Conservation (phyloP, 2,888 invertebrate genomes). For the Embidobia sp. region DNA sequence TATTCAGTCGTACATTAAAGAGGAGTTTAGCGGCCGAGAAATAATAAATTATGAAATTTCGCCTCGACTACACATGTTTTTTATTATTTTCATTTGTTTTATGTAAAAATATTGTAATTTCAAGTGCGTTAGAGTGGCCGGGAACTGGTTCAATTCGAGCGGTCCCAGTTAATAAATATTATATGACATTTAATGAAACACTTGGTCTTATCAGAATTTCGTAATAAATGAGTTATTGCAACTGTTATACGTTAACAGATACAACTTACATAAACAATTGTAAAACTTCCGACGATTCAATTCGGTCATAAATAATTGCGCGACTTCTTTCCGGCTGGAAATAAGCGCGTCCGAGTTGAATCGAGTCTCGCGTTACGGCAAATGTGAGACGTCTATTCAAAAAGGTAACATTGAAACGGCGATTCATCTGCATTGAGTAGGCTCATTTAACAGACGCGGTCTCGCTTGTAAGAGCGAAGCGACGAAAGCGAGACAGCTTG, state of each 20-base stretch:
- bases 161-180: conserved; percentile 35
- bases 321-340: no score
- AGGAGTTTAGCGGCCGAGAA: conserved; percentile 11
- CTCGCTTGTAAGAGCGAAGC: conserved; percentile 28
- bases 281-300: not conserved
- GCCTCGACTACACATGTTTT: conserved; percentile 24
- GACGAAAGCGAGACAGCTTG: conserved; percentile 61
- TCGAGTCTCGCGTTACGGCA: conserved; percentile 1
- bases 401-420: conserved; percentile 17
- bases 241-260: no score
- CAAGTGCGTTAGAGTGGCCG: not conserved
- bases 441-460: conserved; percentile 31
- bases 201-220: conserved; percentile 26
- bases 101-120: conserved; percentile 38
- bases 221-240: no score
- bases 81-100: conserved; percentile 37
- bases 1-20: conserved; percentile 33
- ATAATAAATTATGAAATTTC: conserved; percentile 23
- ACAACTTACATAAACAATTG: conserved; percentile 8
- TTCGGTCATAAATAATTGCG: not conserved
- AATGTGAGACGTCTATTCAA: conserved; percentile 24
- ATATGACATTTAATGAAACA: conserved; percentile 10
- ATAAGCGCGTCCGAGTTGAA: no score
- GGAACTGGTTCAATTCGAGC: conserved; percentile 37
- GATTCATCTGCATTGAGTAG: conserved; percentile 43